These are phyloP conservation scores for Emmelina monodactyla DNA, from an alignment of 2,888 invertebrate genomes.

Conservation along the genomic window DNA sequence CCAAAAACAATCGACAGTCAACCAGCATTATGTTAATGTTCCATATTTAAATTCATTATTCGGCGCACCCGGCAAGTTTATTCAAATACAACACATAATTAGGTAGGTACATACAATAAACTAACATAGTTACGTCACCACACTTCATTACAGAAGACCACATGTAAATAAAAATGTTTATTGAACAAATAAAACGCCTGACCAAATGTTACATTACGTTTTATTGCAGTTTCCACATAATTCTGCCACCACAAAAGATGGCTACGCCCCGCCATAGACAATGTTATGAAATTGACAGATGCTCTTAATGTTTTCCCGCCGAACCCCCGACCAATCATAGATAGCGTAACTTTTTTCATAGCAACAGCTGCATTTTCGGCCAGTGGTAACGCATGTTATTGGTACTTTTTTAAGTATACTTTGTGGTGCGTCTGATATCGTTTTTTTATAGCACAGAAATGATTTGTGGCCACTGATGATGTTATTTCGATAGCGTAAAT, in stretches of 20 bases:
- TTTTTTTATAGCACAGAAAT: conserved; percentile 24
- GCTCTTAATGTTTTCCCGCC: conserved; percentile 47
- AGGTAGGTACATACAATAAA: too few species aligned
- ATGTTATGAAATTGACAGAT: conserved; percentile 51
- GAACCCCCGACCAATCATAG: conserved; percentile 34
- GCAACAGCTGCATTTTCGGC: conserved; percentile 47
- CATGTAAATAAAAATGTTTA: not conserved
- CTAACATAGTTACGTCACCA: not conserved
- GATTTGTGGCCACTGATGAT: conserved; percentile 22
- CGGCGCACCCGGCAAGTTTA: too few species aligned
- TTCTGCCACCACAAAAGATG: not conserved
- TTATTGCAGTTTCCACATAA: conserved; percentile 1
- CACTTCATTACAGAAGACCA: not conserved
- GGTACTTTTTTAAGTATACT: conserved; percentile 44
- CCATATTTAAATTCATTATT: too few species aligned
- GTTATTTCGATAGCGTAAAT: conserved; percentile 29
- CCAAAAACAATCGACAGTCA: too few species aligned
- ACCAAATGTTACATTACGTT: not conserved
- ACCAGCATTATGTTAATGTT: too few species aligned
- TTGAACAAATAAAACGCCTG: not conserved
- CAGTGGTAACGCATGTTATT: conserved; percentile 48
- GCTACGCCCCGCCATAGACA: conserved; percentile 27
- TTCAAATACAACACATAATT: too few species aligned
- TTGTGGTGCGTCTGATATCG: conserved; percentile 23
- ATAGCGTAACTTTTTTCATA: conserved; percentile 32